Evolutionary conservation across 1,140 invertebrate genomes (phyloP), one percentile per base, ranked within the genome.

Genomic region (Drosophila willistoni): DNA sequence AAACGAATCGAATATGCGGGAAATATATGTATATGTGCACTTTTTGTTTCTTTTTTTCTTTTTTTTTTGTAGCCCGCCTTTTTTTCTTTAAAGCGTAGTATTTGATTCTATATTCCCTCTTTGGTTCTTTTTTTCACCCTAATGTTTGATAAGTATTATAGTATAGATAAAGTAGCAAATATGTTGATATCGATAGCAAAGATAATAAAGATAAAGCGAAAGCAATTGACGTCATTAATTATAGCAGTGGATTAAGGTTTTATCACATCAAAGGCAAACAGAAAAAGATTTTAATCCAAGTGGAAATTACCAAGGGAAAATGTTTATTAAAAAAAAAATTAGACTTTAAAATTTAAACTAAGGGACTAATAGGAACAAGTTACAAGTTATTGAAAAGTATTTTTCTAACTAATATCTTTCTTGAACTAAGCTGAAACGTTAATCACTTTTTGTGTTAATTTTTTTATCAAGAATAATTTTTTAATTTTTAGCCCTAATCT

Each of bases 1-100:
- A 86, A 85, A 78, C 82, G 74, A 71, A 75, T 75, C 54, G 79
- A 54, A 68, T 76, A 36, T 59, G 56, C 44, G 44, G 44, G 44
- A 51, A 51, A 9, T 22, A 19, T 51, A 19, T 51, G 9, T 10
- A 19, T 51, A 9, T 10, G 17, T 22, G 17, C 44, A 51, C 14
- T 3, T 74, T 73, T 74, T 25, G 7, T 74, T 73, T 74, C 19
- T 22, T 22, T 22, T 22, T 22, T 2, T 22, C n/a, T n/a, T n/a
- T 34, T 59, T 9, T 12, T 17, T 17, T 6, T 44, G 17, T 42
- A 7, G 29, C 34, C 34, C 36, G 36, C 36, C 36, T 17, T 57
- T 59, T 59, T 1, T 14, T 33, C 13, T 59, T 59, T 39, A 39
- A 59, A 59, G 56, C 56, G 33, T 39, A 36, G 56, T 59, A 51